Evolutionary conservation across 2,888 invertebrate genomes (phyloP), one percentile per base, ranked within the genome.

Genomic region (Crossocerus cetratus): DNA sequence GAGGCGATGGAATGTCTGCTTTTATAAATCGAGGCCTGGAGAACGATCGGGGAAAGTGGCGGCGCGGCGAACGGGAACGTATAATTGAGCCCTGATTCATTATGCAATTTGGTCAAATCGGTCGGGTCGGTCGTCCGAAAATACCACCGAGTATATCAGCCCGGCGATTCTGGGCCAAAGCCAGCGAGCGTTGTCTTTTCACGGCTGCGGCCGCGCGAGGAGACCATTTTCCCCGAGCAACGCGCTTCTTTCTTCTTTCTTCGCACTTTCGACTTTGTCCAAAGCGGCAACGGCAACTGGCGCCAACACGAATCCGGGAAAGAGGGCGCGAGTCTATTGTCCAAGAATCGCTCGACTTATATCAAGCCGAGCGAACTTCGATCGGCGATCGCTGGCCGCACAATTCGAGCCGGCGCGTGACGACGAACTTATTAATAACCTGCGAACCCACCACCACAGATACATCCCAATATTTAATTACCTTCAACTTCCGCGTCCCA

Each of bases 71-170:
- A 49, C 14, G 16, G 49, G 16, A 49, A 49, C n/a, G 16, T 49
- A 49, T 49, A 49, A 49, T 49, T 49, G 49, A 16, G 49, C 53
- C 49, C 49, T 63, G 55, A 77, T 69, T 71, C 58, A 68, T 74
- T 18, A 59, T 71, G 59, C 60, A 63, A 56, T 65, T 54, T 56
- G 44, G 49, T 3, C 57, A n/a, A 55, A 74, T 58, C 73, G 63
- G 53, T 58, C 65, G 57, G 65, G n/a, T n/a, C n/a, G n/a, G n/a
- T n/a, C 70, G 66, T 80, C 74, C 71, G 62, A 77, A 79, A 79
- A 81, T 81, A 78, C 64, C 66, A 22, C 53, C 18, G 44, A 53
- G 49, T 71, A 49, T 77, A 65, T 62, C 21, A 55, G 49, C 54
- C n/a, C 8, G 32, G 58, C 20, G 59, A 14, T 65, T 55, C 56